Percentiles rank a stretch among this genome's conserved stretches.
These are phyloP conservation scores for Laterallus jamaicensis DNA, from an alignment of 2,113 vertebrate genomes.

Conservation along the genomic window DNA sequence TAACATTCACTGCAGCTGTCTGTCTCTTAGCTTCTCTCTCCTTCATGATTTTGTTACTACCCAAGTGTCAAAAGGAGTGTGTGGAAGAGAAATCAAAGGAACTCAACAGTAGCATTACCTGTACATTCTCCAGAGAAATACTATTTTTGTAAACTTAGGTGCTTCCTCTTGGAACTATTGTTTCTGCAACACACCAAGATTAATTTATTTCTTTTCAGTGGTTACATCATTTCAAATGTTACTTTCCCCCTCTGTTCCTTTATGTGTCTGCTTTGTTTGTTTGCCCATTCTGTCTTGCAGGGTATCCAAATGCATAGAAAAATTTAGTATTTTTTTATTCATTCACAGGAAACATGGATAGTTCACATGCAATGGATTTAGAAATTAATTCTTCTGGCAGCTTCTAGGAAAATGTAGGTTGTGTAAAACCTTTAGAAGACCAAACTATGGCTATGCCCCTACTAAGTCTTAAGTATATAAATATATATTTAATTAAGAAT, in stretches of 20 bases:
- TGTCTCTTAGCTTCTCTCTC: not conserved
- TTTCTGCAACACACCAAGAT: not conserved
- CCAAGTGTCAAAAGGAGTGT: not conserved
- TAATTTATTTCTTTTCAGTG: not conserved
- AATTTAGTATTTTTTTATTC: not conserved
- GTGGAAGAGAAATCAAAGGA: not conserved
- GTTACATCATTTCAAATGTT: not conserved
- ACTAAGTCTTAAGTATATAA: not conserved
- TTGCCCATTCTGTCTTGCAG: not conserved
- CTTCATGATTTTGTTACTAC: not conserved
- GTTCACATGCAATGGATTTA: not conserved
- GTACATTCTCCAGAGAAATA: not conserved
- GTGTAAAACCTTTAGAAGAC: not conserved
- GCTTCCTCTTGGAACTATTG: not conserved
- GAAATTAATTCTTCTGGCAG: not conserved
- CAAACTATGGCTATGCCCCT: not conserved
- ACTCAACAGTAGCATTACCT: not conserved
- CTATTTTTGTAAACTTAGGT: not conserved
- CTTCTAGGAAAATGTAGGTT: not conserved
- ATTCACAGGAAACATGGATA: not conserved
- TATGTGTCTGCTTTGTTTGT: not conserved
- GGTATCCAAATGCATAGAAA: not conserved
- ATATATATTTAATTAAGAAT: not conserved
- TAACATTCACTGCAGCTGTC: not conserved
- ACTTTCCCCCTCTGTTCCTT: not conserved